Evolutionary conservation across 2,888 invertebrate genomes (phyloP).

Genomic region (Drosophila limbata): DNA sequence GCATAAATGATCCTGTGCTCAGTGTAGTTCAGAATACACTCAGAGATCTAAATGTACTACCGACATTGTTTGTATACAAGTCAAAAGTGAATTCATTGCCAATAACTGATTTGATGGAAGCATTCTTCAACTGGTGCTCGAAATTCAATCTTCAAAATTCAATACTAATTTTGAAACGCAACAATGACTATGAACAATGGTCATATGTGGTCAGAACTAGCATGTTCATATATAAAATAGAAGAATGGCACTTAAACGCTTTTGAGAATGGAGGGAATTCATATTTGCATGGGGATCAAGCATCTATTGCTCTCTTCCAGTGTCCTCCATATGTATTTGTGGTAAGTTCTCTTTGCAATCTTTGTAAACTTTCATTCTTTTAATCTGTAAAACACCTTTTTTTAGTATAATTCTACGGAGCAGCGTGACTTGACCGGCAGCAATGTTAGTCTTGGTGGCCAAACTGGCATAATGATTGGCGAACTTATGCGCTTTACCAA

Average conservation of each 20-base stretch:
- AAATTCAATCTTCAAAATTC: neutral
- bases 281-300: neutral
- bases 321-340: constrained; percentile 5
- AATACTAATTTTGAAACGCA: neutral
- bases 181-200: constrained; percentile 15
- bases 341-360: constrained; percentile 4
- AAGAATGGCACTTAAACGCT: neutral
- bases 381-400: neutral
- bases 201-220: neutral
- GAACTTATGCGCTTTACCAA: constrained; percentile 11
- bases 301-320: neutral
- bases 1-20: neutral
- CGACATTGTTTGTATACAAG: constrained; percentile 7
- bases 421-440: constrained; percentile 3
- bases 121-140: constrained; percentile 19
- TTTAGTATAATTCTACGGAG: constrained; percentile 19
- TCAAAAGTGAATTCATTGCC: neutral
- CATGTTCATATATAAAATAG: neutral
- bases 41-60: neutral
- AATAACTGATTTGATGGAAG: neutral
- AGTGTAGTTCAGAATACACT: neutral
- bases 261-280: neutral
- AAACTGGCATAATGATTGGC: constrained; percentile 16
- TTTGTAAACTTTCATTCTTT: neutral
- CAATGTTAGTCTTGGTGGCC: constrained; percentile 18